Conservation (phyloP, 2,888 invertebrate species). For the Lasioglossum vierecki region DNA sequence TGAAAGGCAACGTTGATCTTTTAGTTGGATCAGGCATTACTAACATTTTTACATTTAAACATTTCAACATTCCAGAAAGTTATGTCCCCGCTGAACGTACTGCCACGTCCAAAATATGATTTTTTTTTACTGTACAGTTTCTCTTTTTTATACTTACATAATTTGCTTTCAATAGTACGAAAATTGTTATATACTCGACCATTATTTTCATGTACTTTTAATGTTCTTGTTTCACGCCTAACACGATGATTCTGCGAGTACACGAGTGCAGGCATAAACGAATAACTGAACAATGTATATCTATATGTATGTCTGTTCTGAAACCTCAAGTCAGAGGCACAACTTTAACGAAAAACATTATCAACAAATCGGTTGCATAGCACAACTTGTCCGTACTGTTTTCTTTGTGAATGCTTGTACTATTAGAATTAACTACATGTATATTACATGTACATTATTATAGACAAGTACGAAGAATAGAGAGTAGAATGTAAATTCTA, state of each 20-base stretch:
- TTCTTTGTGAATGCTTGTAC: slow-evolving; percentile 50
- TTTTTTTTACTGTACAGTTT: slow-evolving; percentile 31
- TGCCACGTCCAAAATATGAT: slow-evolving; percentile 50
- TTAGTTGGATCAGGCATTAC: slow-evolving; percentile 20
- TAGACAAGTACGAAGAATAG: slow-evolving; percentile 42
- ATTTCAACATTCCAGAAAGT: slow-evolving; percentile 64
- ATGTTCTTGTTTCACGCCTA: slow-evolving; percentile 8
- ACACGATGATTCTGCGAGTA: slow-evolving; percentile 11
- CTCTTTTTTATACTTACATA: slow-evolving; percentile 24
- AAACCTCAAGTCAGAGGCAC: slow-evolving; percentile 37
- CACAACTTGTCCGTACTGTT: slow-evolving; percentile 48
- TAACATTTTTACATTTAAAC: slow-evolving; percentile 37
- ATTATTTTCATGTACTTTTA: slow-evolving; percentile 32
- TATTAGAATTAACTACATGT: slow-evolving; percentile 54
- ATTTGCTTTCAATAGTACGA: slow-evolving; percentile 13
- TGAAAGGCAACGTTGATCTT: slow-evolving; percentile 19
- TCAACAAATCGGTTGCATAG: slow-evolving; percentile 41
- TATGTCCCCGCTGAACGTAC: slow-evolving; percentile 45
- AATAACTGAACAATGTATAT: slow-evolving; percentile 65
- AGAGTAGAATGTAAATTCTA: slow-evolving; percentile 31
- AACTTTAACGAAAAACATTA: slow-evolving; percentile 33
- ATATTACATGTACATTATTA: slow-evolving; percentile 60
- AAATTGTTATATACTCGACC: slow-evolving; percentile 48
- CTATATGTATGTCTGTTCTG: slow-evolving; percentile 63
- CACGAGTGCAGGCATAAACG: slow-evolving; percentile 20